Conservation (phyloP, 1,140 invertebrate species). For the Drosophila takahashii region DNA sequence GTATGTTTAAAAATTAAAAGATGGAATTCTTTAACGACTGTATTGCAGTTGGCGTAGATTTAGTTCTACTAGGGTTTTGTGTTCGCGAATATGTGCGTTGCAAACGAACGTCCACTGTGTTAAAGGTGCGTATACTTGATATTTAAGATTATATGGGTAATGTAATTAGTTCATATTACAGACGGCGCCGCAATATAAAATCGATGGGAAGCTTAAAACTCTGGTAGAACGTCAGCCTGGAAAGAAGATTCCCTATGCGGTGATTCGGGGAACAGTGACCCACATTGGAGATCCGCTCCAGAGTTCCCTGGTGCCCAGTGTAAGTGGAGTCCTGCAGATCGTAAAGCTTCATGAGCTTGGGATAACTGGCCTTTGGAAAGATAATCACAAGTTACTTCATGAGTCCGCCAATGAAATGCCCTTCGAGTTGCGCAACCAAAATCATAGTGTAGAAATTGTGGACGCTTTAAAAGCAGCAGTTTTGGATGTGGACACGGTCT, state of each 20-base stretch:
- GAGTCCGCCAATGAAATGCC: conserved; percentile 90
- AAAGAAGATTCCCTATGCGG: conserved; percentile 89
- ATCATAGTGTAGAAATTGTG: conserved; percentile 88
- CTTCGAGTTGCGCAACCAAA: conserved; percentile 88
- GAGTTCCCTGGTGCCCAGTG: conserved; percentile 88
- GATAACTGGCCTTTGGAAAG: conserved; percentile 92
- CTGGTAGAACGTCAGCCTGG: conserved; percentile 87
- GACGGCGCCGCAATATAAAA: conserved; percentile 88
- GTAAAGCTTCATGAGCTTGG: conserved; percentile 88
- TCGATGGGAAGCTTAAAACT: conserved; percentile 87
- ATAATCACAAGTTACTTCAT: conserved; percentile 90
- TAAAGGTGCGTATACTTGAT: conserved; percentile 86
- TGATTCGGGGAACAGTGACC: conserved; percentile 89
- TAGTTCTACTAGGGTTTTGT: conserved; percentile 89
- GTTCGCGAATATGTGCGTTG: conserved; percentile 89
- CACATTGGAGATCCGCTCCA: conserved; percentile 90
- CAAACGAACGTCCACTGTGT: conserved; percentile 87
- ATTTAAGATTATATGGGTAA: neutral
- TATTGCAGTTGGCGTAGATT: conserved; percentile 89
- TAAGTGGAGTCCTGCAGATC: conserved; percentile 90
- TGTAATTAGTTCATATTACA: conserved; percentile 65
- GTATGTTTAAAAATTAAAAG: neutral
- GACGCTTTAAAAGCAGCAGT: conserved; percentile 90
- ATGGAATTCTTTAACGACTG: conserved; percentile 86
- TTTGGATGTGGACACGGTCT: conserved; percentile 91